A percentile compares a stretch with the other conserved stretches of the same genome.
Evolutionary conservation across 1,140 invertebrate genomes (phyloP).

Genomic region (Drosophila seguyi): DNA sequence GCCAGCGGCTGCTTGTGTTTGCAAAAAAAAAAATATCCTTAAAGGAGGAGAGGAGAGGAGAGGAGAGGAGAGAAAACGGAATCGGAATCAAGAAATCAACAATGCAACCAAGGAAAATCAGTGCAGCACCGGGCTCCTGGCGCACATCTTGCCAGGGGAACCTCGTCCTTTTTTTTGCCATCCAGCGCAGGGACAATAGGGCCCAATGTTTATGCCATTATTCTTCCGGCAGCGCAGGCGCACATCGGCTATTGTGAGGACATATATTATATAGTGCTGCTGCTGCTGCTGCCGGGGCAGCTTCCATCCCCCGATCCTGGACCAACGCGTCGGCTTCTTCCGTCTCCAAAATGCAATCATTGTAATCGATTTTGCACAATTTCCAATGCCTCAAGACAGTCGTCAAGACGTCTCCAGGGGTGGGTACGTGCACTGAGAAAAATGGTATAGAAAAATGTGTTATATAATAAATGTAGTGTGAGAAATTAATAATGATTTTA

Average conservation of each 20-base stretch:
- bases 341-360: slow-evolving; percentile 81
- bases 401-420: slow-evolving; percentile 58
- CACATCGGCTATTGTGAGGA: slow-evolving; percentile 63
- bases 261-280: slow-evolving; percentile 20
- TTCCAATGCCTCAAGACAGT: slow-evolving; percentile 79
- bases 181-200: slow-evolving; percentile 30
- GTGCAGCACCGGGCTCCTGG: slow-evolving; percentile 67
- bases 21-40: slow-evolving; percentile 55
- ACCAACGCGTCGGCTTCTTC: slow-evolving; percentile 62
- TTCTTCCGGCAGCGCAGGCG: slow-evolving; percentile 67
- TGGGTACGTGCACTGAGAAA: slow-evolving; percentile 42
- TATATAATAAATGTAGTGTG: no score
- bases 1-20: slow-evolving; percentile 40
- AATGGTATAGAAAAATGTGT: not conserved
- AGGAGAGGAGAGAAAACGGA: slow-evolving; percentile 30
- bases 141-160: slow-evolving; percentile 64
- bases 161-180: slow-evolving; percentile 16
- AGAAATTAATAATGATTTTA: no score
- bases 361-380: slow-evolving; percentile 84
- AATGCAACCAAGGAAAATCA: slow-evolving; percentile 73
- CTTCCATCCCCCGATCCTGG: slow-evolving; percentile 30
- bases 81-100: slow-evolving; percentile 77
- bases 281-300: slow-evolving; percentile 38
- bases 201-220: slow-evolving; percentile 77
- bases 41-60: slow-evolving; percentile 22